Percentiles rank a stretch among this genome's conserved stretches.
Conservation (phyloP, 2,113 vertebrate genomes). For the Carassius carassius region DNA sequence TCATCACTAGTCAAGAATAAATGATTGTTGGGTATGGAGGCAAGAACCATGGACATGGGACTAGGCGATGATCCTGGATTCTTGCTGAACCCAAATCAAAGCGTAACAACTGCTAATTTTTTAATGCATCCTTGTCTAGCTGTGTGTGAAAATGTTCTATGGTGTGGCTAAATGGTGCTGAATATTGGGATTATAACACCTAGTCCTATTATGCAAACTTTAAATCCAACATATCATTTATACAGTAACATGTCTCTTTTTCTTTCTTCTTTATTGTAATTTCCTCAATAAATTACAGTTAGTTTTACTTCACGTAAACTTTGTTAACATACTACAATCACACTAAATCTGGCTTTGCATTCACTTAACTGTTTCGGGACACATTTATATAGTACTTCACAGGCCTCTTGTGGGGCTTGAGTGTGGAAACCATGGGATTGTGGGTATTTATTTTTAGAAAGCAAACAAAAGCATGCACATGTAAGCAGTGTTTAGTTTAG, state of each 20-base stretch:
- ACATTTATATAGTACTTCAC: constrained; percentile 5
- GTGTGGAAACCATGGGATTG: constrained; percentile 4
- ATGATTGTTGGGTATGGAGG: too few species aligned
- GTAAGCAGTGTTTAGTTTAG: constrained; percentile 13
- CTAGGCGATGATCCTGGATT: too few species aligned
- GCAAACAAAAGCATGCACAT: constrained; percentile 26
- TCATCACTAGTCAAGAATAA: background rate
- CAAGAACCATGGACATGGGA: too few species aligned
- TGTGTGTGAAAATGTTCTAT: too few species aligned
- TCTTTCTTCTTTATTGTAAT: background rate
- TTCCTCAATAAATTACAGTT: background rate
- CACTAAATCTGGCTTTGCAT: background rate
- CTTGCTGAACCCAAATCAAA: too few species aligned
- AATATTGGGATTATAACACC: too few species aligned
- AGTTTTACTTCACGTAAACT: background rate
- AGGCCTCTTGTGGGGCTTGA: background rate
- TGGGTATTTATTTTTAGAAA: constrained; percentile 26
- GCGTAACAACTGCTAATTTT: too few species aligned
- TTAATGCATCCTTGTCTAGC: too few species aligned
- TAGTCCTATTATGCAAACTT: too few species aligned
- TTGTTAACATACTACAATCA: background rate
- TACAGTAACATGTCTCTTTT: background rate
- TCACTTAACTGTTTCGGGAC: background rate
- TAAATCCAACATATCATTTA: background rate
- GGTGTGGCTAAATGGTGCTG: too few species aligned